A percentile compares a stretch with the other conserved stretches of the same genome.
phyloP scores from a whole-genome alignment of 2,888 invertebrate genomes.

The Scelioninae gen. 2 region DNA sequence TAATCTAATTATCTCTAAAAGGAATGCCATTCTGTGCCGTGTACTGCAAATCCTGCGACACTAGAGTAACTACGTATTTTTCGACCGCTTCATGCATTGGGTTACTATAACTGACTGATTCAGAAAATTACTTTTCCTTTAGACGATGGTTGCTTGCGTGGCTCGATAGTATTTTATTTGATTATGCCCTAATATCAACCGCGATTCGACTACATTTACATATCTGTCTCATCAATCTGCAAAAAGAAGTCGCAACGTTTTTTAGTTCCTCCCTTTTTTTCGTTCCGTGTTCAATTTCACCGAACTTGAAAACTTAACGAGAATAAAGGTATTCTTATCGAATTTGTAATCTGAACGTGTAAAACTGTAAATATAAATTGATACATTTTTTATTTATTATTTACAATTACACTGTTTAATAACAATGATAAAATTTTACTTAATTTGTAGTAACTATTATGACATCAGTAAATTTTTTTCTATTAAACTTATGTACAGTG shows the following conservation, averaged over 20 bases:
- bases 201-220: slow-evolving; percentile 25
- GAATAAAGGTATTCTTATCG: slow-evolving; percentile 8
- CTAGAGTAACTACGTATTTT: slow-evolving; percentile 47
- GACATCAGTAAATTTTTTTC: no score
- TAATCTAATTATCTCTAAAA: slow-evolving; percentile 58
- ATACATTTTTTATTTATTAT: neutral
- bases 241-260: neutral
- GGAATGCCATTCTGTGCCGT: slow-evolving; percentile 57
- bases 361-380: neutral
- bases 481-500: no score
- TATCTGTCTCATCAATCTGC: slow-evolving; percentile 13
- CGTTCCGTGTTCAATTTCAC: neutral
- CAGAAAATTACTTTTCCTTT: slow-evolving; percentile 29
- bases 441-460: no score
- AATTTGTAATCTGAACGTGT: slow-evolving; percentile 2
- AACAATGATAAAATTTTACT: neutral
- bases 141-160: slow-evolving; percentile 27
- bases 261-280: slow-evolving; percentile 2
- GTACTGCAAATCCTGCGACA: slow-evolving; percentile 56
- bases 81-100: slow-evolving; percentile 51
- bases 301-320: slow-evolving; percentile 17
- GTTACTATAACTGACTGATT: slow-evolving; percentile 34
- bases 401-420: neutral
- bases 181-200: slow-evolving; percentile 15
- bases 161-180: slow-evolving; percentile 34